phyloP scores from a whole-genome alignment of 2,888 invertebrate species.

The Mellilla xanthometata region DNA sequence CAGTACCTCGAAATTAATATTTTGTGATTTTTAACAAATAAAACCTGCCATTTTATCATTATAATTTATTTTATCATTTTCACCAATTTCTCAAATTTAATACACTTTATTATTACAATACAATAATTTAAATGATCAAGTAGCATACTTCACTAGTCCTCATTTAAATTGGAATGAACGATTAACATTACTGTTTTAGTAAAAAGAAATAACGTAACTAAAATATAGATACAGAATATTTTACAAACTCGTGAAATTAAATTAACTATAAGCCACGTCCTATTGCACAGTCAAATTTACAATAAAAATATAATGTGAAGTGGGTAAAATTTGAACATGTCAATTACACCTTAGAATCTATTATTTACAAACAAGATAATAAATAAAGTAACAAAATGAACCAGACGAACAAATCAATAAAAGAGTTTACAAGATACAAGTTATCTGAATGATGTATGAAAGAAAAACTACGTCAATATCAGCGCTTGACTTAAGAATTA shows the following conservation, averaged over 20 bases:
- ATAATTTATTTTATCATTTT: slow-evolving; percentile 81
- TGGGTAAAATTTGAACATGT: slow-evolving; percentile 59
- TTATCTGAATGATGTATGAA: slow-evolving; percentile 34
- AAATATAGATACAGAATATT: slow-evolving; percentile 59
- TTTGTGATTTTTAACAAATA: neutral
- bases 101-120: slow-evolving; percentile 80
- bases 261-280: slow-evolving; percentile 66
- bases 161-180: slow-evolving; percentile 82
- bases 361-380: slow-evolving; percentile 81
- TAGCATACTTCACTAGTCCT: slow-evolving; percentile 75
- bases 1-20: no score
- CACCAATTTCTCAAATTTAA: slow-evolving; percentile 80
- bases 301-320: slow-evolving; percentile 34
- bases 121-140: slow-evolving; percentile 81
- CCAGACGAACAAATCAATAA: slow-evolving; percentile 52
- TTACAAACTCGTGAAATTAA: slow-evolving; percentile 57
- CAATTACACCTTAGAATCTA: slow-evolving; percentile 54
- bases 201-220: slow-evolving; percentile 77
- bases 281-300: slow-evolving; percentile 67
- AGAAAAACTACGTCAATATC: slow-evolving; percentile 55
- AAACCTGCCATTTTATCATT: slow-evolving; percentile 53
- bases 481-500: slow-evolving; percentile 71
- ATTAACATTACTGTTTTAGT: slow-evolving; percentile 76
- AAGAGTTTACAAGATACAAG: slow-evolving; percentile 49
- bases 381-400: slow-evolving; percentile 75